Conservation (phyloP, 2,888 invertebrate genomes). For the Acrocera orbiculus region DNA sequence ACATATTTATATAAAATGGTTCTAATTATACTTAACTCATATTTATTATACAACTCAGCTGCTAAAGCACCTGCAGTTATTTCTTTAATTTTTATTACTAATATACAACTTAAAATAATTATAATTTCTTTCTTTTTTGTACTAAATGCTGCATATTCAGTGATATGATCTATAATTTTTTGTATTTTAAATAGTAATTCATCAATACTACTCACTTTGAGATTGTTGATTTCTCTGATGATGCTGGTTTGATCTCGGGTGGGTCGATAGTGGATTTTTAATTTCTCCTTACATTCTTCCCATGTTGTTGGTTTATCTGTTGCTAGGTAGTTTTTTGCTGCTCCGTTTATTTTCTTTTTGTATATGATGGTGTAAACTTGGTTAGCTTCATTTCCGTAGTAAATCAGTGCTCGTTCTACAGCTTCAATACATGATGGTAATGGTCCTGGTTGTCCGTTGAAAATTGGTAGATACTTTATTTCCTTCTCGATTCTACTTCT, state of each 20-base stretch:
- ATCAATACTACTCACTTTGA: not conserved
- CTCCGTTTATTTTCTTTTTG: not conserved
- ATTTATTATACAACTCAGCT: too few species aligned
- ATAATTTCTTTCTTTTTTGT: not conserved
- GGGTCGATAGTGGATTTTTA: not conserved
- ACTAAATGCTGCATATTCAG: conserved; percentile 1
- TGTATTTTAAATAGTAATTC: conserved; percentile 1
- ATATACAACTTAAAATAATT: not conserved
- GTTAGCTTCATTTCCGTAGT: not conserved
- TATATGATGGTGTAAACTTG: conserved; percentile 1
- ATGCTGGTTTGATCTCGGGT: not conserved
- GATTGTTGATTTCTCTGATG: not conserved
- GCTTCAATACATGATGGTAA: conserved; percentile 4
- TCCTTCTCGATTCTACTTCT: too few species aligned
- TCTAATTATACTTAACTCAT: not conserved
- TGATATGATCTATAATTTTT: not conserved
- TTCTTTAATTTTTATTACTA: conserved; percentile 1
- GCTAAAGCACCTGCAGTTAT: not conserved
- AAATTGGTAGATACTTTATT: conserved; percentile 1
- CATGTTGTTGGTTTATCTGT: not conserved
- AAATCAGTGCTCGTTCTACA: conserved; percentile 1
- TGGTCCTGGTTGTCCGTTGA: conserved; percentile 1
- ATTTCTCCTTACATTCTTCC: not conserved
- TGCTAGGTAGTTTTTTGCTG: not conserved
- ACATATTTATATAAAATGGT: conserved; percentile 1